Conservation (phyloP, 1,140 invertebrate species). For the Musca domestica region DNA sequence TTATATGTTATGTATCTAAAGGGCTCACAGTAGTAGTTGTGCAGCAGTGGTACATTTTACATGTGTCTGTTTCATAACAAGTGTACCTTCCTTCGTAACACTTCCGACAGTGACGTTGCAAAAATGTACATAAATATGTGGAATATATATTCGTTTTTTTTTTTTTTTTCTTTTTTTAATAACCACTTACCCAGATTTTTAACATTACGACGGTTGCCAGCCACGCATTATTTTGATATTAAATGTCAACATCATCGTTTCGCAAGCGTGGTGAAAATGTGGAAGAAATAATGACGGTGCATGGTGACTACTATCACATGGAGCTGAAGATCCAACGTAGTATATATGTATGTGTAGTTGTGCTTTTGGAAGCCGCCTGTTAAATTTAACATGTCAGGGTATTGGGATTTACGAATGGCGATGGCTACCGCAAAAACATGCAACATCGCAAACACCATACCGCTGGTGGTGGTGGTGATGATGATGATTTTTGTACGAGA, state of each 20-base stretch:
- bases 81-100: no score
- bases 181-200: conserved; percentile 18
- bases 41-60: no score
- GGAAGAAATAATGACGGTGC: neutral
- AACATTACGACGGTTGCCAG: conserved; percentile 11
- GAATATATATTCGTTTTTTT: neutral
- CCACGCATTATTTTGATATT: conserved; percentile 19
- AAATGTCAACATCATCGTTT: conserved; percentile 7
- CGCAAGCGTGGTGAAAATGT: neutral
- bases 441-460: neutral
- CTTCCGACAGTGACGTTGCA: no score
- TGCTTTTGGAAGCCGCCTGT: no score
- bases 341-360: neutral
- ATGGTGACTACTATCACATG: neutral
- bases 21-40: no score
- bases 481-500: no score
- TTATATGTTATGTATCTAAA: no score
- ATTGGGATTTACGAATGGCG: neutral
- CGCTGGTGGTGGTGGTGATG: neutral
- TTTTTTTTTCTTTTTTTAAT: neutral
- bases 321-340: neutral
- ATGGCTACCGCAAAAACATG: neutral
- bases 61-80: no score
- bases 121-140: no score
- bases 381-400: neutral